Evolutionary conservation across 2,113 vertebrate genomes (phyloP).

Genomic region (Peucedramus taeniatus): DNA sequence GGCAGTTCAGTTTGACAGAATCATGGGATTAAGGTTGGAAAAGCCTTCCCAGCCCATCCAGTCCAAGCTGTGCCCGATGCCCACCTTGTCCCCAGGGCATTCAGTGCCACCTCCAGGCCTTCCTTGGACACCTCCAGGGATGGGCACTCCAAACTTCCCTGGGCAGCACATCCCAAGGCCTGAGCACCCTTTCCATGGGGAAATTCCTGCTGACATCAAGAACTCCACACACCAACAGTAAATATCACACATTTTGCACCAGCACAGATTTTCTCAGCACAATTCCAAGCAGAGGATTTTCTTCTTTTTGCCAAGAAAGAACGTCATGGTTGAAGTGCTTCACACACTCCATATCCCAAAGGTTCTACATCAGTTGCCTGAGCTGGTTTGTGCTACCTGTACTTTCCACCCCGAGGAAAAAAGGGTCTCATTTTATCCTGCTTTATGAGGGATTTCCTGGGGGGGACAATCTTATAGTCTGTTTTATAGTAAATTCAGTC

Average conservation of each 20-base stretch:
- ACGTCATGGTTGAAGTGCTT: background rate
- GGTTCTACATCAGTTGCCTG: background rate
- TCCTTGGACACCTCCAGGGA: background rate
- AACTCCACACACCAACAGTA: background rate
- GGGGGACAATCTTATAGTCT: too few species aligned
- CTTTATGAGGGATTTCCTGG: background rate
- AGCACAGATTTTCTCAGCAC: background rate
- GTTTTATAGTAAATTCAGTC: background rate
- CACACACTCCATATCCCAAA: background rate
- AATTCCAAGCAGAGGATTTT: background rate
- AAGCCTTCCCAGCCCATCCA: accelerated
- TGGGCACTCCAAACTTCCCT: background rate
- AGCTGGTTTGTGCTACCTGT: background rate
- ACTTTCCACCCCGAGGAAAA: background rate
- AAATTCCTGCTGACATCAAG: background rate
- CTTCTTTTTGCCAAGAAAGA: background rate
- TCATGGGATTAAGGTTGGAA: accelerated
- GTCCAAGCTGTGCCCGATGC: accelerated
- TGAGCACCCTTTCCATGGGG: accelerated
- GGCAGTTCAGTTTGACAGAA: background rate
- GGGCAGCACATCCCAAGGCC: accelerated
- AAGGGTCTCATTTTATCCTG: background rate
- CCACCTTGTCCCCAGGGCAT: background rate
- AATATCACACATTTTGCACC: background rate
- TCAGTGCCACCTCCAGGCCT: background rate